Evolutionary conservation across 2,888 invertebrate genomes (phyloP), one percentile per base, ranked within the genome.

Genomic region (Strigamia transsilvanica): DNA sequence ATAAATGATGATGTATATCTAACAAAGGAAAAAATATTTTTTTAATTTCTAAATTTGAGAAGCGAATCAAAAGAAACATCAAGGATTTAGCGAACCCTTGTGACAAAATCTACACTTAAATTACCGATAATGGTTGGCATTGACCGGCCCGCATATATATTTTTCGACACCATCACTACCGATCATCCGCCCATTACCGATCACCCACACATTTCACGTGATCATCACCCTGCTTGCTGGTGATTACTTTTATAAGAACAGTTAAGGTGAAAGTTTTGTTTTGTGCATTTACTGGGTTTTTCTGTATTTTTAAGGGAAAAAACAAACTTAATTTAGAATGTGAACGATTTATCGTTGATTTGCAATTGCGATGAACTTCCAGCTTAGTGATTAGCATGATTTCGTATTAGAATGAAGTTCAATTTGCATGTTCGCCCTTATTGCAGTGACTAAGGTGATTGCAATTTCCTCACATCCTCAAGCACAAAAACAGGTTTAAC

Each of bases 381-480:
- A 66, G 66, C 66, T 23, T 21, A 15, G 66, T 66, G 66, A 66
- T 66, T 66, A 66, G 66, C 27, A 27, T 23, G 27, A 61, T 61
- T 21, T 61, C 61, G 61, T 21, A 23, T 61, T 61, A 61, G 27
- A 61, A 21, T 66, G 66, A 66, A 66, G 66, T 66, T 66, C 66
- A 66, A 21, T 66, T 23, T 66, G 27, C 66, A 51, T 1, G 15
- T 12, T 66, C 12, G 0, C 10, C 27, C 23, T 66, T 2, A 23
- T 66, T 21, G 21, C 66, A 27, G 12, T 66, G 66, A 66, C 66
- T 66, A 66, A 66, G 66, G 66, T 66, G 66, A 66, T 66, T 66
- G 21, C 66, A 66, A 66, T 66, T 66, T 66, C 23, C 66, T 66
- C 66, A 66, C 27, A 66, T 66, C 23, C 66, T 27, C 66, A 66